Base-by-base conservation (phyloP, 2,113 vertebrate genomes). In the Megaleporinus macrocephalus region DNA sequence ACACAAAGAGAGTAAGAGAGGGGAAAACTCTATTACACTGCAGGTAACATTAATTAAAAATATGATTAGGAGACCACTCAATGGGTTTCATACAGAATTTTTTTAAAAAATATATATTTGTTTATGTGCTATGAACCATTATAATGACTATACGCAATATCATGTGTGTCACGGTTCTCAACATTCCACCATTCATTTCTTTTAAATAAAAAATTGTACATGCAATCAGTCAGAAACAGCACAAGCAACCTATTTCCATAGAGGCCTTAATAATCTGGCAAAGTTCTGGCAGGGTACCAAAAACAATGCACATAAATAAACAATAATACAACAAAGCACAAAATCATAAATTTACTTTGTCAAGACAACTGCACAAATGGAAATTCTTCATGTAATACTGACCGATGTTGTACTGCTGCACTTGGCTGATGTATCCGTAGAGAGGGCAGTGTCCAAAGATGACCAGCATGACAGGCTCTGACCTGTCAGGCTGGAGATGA, bases 371-470 rank as follows among this genome's bases (percentile, higher is more conserved):
- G 15, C 7, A 51, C 14, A 7, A 0, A 55, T 20, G 18, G 53
- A 22, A 55, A 55, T 6, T 55, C 1, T 55, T 13, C 36, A 24
- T 66, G 22, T 5, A 47, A 12, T 30, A 90, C 97, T 91, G 86
- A 99, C 98, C 90, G 12, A 99, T 89, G 85, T 96, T 94, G 90
- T 99, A 99, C 79, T 97, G 96, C 90, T 99, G 98, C 55, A 99
- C 94, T 2, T 87, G 93, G 94, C 96, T 98, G 94, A 99, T 95
- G 84, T 99, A 99, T 0, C 98, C 98, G 0, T 97, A 99, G 9
- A 98, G 95, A 59, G 98, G 97, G 47, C 97, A 99, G 92, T 99
- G 97, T 24, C 98, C 98, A 0, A 99, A 99, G 85, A 99, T 90
- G 27, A 98, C 95, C 0, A 99, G 93, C 96, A 99, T 98, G 89